Evolutionary conservation across 2,888 invertebrate species (phyloP), one percentile per base, ranked within the genome.

Genomic region (Cheilosia grossa): DNA sequence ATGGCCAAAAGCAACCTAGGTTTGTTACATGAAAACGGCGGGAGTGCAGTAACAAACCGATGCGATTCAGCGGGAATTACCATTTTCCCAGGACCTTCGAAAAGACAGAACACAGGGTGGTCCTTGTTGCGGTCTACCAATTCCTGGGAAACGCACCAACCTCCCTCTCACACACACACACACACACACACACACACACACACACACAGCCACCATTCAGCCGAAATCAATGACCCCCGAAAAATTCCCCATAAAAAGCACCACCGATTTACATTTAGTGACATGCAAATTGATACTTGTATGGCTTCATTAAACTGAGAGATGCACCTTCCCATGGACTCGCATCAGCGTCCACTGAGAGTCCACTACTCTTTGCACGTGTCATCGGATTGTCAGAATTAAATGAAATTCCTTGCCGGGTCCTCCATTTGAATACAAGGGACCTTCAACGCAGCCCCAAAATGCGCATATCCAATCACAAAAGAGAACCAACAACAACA

Each of bases 361-460:
- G n/a, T 2, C 37, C 27, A 17, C 10, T 58, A 15, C 59, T 42
- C 56, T 37, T 44, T 56, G 81, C 63, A 81, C 72, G 61, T 81
- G 81, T 85, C 85, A 85, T 67, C 85, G 56, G n/a, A 75, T 77
- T 81, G 81, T 81, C 81, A 81, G 81, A 80, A 83, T 83, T 54
- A 77, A 83, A 79, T 74, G 49, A 44, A 54, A 69, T 80, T 80
- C 66, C 51, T 58, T 64, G 44, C 42, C 40, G 40, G 53, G 53
- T 59, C 51, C 44, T 58, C 40, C 44, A 74, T 79, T 73, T 59
- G 69, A 74, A 74, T 83, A 53, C 6, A 74, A 70, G 40, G 37
- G 67, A 54, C 21, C 42, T 53, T 72, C 69, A 51, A 17, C 13
- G 10, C 9, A 9, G 10, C 9, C n/a, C 66, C 33, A 53, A 77